Evolutionary conservation across 2,888 invertebrate genomes (phyloP).

Genomic region (Yponomeuta plumbellus): DNA sequence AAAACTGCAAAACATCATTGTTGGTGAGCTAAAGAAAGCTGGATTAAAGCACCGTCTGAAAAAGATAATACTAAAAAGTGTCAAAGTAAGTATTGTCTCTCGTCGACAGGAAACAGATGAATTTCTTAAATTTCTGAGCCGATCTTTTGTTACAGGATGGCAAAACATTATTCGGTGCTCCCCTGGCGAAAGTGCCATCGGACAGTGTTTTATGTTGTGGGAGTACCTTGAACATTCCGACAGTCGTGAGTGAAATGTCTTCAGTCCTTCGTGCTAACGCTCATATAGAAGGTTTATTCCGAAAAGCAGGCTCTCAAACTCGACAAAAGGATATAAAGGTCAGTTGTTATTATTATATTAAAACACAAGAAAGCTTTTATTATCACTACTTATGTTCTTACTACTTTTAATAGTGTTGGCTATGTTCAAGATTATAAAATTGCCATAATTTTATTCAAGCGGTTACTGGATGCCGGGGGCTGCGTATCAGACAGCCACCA

Average conservation of each 20-base stretch:
- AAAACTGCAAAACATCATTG: constrained; percentile 74
- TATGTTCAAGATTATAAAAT: not conserved
- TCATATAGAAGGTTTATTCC: constrained; percentile 88
- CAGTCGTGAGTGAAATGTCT: constrained; percentile 83
- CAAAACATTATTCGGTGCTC: constrained; percentile 68
- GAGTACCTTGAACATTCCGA: constrained; percentile 82
- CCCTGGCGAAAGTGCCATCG: constrained; percentile 64
- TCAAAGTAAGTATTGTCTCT: constrained; percentile 56
- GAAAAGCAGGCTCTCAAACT: constrained; percentile 90
- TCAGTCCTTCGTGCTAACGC: constrained; percentile 81
- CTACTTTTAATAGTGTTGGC: not conserved
- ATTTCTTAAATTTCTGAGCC: not conserved
- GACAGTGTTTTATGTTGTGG: constrained; percentile 80
- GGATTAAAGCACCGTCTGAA: constrained; percentile 84
- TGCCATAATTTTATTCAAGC: constrained; percentile 47
- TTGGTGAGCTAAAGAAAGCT: constrained; percentile 80
- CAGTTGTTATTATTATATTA: constrained; percentile 27
- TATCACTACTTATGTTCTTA: not conserved
- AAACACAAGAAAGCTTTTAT: too few relatives aligned
- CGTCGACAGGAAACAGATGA: not conserved
- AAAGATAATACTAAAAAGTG: constrained; percentile 76
- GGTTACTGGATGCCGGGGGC: constrained; percentile 82
- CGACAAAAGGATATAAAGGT: constrained; percentile 90
- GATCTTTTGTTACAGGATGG: constrained; percentile 48
- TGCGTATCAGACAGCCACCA: constrained; percentile 82